phyloP scores from a whole-genome alignment of 2,888 invertebrate genomes.

The Margaritifera margaritifera region DNA sequence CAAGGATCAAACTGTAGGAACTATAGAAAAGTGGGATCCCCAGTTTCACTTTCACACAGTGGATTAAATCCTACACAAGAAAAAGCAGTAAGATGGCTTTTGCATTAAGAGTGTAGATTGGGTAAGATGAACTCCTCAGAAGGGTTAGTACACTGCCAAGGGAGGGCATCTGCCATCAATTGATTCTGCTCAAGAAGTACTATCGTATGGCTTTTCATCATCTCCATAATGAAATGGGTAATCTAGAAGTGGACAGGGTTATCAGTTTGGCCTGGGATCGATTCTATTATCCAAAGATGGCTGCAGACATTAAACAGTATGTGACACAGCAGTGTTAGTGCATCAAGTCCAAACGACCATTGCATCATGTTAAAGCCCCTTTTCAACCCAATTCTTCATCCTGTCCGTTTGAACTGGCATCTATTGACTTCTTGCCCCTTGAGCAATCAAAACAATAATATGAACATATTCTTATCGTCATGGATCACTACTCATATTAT shows the following conservation, averaged over 20 bases:
- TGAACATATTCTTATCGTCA: slow-evolving; percentile 3
- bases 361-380: not conserved
- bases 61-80: slow-evolving; percentile 3
- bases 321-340: slow-evolving; percentile 7
- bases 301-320: slow-evolving; percentile 7
- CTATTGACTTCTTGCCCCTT: slow-evolving; percentile 7
- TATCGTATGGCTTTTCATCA: not conserved
- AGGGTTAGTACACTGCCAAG: not conserved
- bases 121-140: not conserved
- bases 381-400: slow-evolving; percentile 7
- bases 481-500: slow-evolving; percentile 10
- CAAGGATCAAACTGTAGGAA: too few relatives aligned
- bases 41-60: slow-evolving; percentile 13
- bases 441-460: slow-evolving; percentile 5
- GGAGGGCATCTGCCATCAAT: not conserved
- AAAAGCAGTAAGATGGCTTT: too few relatives aligned
- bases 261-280: slow-evolving; percentile 1
- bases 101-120: too few relatives aligned
- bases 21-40: slow-evolving; percentile 14
- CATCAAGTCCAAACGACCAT: slow-evolving; percentile 9
- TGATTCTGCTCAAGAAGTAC: slow-evolving; percentile 14
- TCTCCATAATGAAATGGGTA: slow-evolving; percentile 15
- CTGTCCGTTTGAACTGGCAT: slow-evolving; percentile 8
- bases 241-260: slow-evolving; percentile 7
- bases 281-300: slow-evolving; percentile 22